Conservation (phyloP, 2,888 invertebrate genomes). For the Hedychridium roseum region DNA sequence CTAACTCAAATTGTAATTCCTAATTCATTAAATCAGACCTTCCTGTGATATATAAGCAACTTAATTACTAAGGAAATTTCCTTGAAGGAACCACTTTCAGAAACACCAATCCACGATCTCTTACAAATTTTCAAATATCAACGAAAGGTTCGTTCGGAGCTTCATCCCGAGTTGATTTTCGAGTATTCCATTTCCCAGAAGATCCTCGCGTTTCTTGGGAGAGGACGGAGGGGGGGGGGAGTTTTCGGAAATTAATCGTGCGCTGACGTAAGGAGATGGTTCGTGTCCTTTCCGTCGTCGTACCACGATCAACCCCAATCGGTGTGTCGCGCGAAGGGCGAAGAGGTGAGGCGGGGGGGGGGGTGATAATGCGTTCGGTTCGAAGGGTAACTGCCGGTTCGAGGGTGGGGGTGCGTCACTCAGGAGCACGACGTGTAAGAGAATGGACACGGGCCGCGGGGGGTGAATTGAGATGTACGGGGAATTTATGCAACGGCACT, state of each 20-base stretch:
- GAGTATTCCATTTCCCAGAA: too few relatives aligned
- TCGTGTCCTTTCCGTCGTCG: too few relatives aligned
- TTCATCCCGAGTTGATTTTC: too few relatives aligned
- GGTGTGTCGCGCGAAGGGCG: constrained; percentile 2
- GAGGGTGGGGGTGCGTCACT: constrained; percentile 41
- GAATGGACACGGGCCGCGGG: constrained; percentile 46
- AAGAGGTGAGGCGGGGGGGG: constrained; percentile 19
- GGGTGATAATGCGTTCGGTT: constrained; percentile 47
- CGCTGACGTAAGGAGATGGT: too few relatives aligned
- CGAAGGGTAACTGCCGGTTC: constrained; percentile 29
- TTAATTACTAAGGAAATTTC: too few relatives aligned
- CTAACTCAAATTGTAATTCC: too few relatives aligned
- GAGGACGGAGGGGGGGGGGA: constrained; percentile 4
- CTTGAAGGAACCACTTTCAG: too few relatives aligned
- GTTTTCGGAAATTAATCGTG: constrained; percentile 9
- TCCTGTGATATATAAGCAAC: too few relatives aligned
- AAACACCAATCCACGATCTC: too few relatives aligned
- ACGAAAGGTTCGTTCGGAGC: too few relatives aligned
- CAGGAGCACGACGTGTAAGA: constrained; percentile 44
- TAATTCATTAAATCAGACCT: too few relatives aligned
- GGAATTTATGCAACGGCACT: constrained; percentile 58
- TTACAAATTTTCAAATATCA: too few relatives aligned
- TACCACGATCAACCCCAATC: constrained; percentile 20
- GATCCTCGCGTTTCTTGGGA: neutral
- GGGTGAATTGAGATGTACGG: constrained; percentile 59